Base-by-base conservation (phyloP, 2,113 vertebrate species). In the Urocitellus parryii region DNA sequence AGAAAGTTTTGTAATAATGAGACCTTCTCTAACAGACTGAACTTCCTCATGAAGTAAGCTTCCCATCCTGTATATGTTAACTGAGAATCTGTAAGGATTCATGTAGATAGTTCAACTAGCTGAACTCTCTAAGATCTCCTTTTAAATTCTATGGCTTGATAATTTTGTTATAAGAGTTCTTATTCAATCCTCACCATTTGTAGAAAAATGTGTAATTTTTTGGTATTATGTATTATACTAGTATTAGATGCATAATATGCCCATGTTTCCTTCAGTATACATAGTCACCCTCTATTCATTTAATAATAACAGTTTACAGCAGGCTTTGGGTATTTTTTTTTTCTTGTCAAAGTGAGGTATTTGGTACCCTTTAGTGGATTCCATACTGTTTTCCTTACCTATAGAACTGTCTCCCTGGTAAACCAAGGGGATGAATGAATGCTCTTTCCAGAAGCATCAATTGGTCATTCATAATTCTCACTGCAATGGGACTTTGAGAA, bases 371-470 rank as follows among this genome's bases (percentile, higher is more conserved):
- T 70, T 17, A 51, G 4, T 56, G 32, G 3, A 16, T 20, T 4
- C 74, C 14, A 17, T 77, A 32, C 12, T 63, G 25, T 48, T 89
- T 45, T 96, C 67, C 97, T 98, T 98, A 99, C 99, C 99, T 99
- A 94, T 99, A 99, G 97, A 99, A 99, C 0, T 98, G 99, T 97
- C 99, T 99, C 61, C 99, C 99, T 86, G 99, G 99, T 97, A 99
- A 98, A 18, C 99, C 99, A 95, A 99, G 98, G 63, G 99, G 99
- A 97, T 99, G 99, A 0, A 99, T 99, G 97, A 99, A 99, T 45
- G 99, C 99, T 96, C 99, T 98, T 98, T 99, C 99, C 97, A 99
- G 98, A 91, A 99, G 99, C 99, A 99, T 99, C 73, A 99, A 94
- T 96, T 99, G 99, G 97, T 99, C 99, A 37, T 99, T 99, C 79